A percentile compares a stretch with the other conserved stretches of the same genome.
These are phyloP conservation scores for Otis tarda DNA, from an alignment of 2,113 vertebrate genomes.

Conservation along the genomic window DNA sequence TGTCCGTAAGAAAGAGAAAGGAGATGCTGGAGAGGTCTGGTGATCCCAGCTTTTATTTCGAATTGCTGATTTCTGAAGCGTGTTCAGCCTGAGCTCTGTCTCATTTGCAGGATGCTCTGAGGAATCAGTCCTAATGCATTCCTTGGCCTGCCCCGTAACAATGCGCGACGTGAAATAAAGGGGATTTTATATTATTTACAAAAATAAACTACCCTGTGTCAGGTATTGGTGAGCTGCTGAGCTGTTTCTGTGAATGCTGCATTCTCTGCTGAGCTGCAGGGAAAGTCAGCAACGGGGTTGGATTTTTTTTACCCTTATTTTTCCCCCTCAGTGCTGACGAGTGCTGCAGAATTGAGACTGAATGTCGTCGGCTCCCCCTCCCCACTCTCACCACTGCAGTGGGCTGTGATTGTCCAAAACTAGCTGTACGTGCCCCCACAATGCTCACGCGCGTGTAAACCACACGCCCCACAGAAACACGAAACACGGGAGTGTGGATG, in stretches of 20 bases:
- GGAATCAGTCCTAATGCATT: not conserved
- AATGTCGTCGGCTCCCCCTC: rapidly evolving
- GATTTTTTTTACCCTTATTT: not conserved
- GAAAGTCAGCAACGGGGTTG: not conserved
- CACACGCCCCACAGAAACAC: rapidly evolving
- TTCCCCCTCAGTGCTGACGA: not conserved
- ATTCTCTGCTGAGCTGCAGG: not conserved
- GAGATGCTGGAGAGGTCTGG: not conserved
- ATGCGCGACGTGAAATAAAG: not conserved
- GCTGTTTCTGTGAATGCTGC: not conserved
- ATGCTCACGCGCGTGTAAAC: rapidly evolving
- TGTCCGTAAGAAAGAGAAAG: not conserved
- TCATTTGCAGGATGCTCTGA: not conserved
- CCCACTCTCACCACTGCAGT: not conserved
- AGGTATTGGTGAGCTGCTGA: not conserved
- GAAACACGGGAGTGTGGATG: not conserved
- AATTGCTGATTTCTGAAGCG: not conserved
- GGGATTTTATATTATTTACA: slow-evolving; percentile 16
- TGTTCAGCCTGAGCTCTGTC: not conserved
- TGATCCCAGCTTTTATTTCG: not conserved
- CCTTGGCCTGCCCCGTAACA: not conserved
- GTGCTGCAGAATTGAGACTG: not conserved
- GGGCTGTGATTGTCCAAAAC: not conserved
- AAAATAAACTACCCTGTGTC: not conserved
- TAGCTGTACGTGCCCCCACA: not conserved